These are phyloP conservation scores for Abscondita cerata DNA, from an alignment of 2,888 invertebrate species.

Conservation along the genomic window DNA sequence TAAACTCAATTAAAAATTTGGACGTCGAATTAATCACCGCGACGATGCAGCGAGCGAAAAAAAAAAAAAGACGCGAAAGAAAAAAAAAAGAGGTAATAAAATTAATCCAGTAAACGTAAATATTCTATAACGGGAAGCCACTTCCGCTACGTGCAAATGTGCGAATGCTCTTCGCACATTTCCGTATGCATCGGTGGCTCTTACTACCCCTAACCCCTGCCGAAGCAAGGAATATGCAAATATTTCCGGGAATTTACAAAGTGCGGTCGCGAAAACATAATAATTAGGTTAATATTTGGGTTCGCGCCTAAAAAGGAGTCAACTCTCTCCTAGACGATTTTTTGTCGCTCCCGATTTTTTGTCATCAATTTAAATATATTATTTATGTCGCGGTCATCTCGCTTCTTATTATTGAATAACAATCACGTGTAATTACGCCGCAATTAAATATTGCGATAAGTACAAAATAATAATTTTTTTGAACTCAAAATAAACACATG, in stretches of 20 bases:
- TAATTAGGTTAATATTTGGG: conserved; percentile 41
- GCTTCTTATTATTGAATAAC: conserved; percentile 23
- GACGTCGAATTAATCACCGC: too few species aligned
- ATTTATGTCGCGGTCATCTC: conserved; percentile 5
- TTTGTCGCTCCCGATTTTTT: conserved; percentile 14
- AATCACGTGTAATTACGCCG: conserved; percentile 21
- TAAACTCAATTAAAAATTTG: too few species aligned
- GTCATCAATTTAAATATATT: neutral
- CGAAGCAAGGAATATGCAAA: conserved; percentile 42
- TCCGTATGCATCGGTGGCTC: conserved; percentile 43
- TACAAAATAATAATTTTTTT: conserved; percentile 29
- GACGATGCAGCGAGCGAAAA: too few species aligned
- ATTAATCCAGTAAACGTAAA: conserved; percentile 35
- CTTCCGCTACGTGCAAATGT: conserved; percentile 47
- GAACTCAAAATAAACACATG: conserved; percentile 28
- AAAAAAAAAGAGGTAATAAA: conserved; percentile 29
- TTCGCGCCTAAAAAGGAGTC: conserved; percentile 23
- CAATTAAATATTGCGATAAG: conserved; percentile 24
- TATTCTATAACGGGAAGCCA: conserved; percentile 46
- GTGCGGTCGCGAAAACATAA: conserved; percentile 42
- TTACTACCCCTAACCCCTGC: conserved; percentile 36
- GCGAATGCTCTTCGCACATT: conserved; percentile 48
- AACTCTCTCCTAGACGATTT: conserved; percentile 22
- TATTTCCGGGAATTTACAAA: conserved; percentile 46
- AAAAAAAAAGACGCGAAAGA: too few species aligned